These are phyloP conservation scores for Camponotus fellah DNA, from an alignment of 2,888 invertebrate genomes.

Conservation along the genomic window DNA sequence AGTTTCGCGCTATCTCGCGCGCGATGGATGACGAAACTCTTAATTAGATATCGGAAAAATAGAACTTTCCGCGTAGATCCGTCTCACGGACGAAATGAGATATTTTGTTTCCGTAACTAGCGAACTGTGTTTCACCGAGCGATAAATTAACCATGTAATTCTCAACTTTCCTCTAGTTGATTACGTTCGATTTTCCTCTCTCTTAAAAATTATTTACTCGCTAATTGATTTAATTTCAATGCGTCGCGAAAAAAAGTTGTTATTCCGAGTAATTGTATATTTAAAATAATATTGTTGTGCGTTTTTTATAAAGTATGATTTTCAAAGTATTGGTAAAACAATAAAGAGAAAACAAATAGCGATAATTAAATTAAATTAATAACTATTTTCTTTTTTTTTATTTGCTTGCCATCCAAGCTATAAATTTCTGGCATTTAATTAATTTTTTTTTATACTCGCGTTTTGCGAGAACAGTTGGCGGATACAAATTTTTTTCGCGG, in stretches of 20 bases:
- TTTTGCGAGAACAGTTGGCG: slow-evolving; percentile 24
- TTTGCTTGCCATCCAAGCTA: background rate
- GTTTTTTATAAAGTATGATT: slow-evolving; percentile 1
- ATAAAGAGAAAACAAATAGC: background rate
- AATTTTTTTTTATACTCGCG: slow-evolving; percentile 18
- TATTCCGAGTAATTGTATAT: background rate
- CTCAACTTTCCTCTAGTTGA: slow-evolving; percentile 9
- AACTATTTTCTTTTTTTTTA: slow-evolving; percentile 11
- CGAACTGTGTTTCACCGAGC: slow-evolving; percentile 34
- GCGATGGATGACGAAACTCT: slow-evolving; percentile 47
- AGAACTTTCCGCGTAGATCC: slow-evolving; percentile 36
- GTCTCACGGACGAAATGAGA: slow-evolving; percentile 11
- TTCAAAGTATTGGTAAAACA: background rate
- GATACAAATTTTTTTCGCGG: background rate
- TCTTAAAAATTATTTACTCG: slow-evolving; percentile 31
- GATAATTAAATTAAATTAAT: background rate
- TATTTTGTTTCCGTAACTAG: slow-evolving; percentile 43
- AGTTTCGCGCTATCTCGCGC: slow-evolving; percentile 34
- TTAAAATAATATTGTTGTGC: background rate
- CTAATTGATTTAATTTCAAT: slow-evolving; percentile 25
- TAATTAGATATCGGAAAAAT: slow-evolving; percentile 59
- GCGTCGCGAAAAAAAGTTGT: background rate
- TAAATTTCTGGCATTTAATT: slow-evolving; percentile 25
- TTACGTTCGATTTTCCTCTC: slow-evolving; percentile 11
- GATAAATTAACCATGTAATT: slow-evolving; percentile 50